These are phyloP conservation scores for Apis mellifera DNA, from an alignment of 1,140 invertebrate genomes.

Conservation along the genomic window Amel_HAv3.1 CM009945.2:8872001-8872500, in stretches of 20 bases:
- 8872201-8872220: too few species aligned
- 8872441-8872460: background rate
- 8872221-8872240: too few species aligned
- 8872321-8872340: slow-evolving; percentile 6
- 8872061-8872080: too few species aligned
- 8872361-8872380: background rate
- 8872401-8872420: background rate
- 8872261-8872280: too few species aligned
- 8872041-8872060: background rate
- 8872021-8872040: background rate
- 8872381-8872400: background rate
- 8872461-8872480: background rate
- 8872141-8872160: too few species aligned
- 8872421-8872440: background rate
- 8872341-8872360: background rate
- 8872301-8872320: background rate
- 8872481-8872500: background rate
- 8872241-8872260: too few species aligned
- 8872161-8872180: too few species aligned
- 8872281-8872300: background rate
- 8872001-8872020: background rate
- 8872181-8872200: too few species aligned
- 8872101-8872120: too few species aligned
- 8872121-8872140: too few species aligned
- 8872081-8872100: too few species aligned